Evolutionary conservation across 2,888 invertebrate species (phyloP).

Genomic region (Cabera pusaria): DNA sequence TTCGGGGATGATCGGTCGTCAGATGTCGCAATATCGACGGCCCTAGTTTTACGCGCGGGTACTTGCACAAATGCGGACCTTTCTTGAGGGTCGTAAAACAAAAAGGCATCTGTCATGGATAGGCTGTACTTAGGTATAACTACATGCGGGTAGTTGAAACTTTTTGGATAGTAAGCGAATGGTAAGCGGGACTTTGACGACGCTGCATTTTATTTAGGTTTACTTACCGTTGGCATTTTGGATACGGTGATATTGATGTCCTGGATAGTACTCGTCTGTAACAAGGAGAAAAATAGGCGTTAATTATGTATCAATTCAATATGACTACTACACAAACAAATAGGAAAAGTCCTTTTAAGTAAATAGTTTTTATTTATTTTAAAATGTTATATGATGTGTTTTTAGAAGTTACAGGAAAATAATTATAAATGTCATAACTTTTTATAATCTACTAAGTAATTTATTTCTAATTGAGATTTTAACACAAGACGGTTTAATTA

Average conservation of each 20-base stretch:
- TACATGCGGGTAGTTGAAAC: conserved; percentile 19
- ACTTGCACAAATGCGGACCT: conserved; percentile 54
- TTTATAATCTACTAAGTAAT: too few relatives aligned
- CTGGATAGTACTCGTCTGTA: conserved; percentile 35
- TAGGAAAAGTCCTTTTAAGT: too few relatives aligned
- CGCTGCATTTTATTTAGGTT: conserved; percentile 11
- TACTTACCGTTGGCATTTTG: conserved; percentile 42
- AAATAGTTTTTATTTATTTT: too few relatives aligned
- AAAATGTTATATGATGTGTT: too few relatives aligned
- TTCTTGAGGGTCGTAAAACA: conserved; percentile 63
- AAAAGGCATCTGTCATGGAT: conserved; percentile 59
- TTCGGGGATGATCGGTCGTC: conserved; percentile 63
- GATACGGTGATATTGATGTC: conserved; percentile 23
- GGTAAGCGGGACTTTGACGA: background rate
- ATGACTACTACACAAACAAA: too few relatives aligned
- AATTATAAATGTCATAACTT: too few relatives aligned
- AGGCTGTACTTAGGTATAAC: conserved; percentile 37
- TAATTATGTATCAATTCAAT: too few relatives aligned
- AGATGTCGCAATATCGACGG: conserved; percentile 74
- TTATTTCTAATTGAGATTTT: too few relatives aligned
- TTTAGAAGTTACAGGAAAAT: too few relatives aligned
- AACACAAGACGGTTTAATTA: too few relatives aligned
- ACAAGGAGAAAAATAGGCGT: too few relatives aligned
- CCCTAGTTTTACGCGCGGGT: conserved; percentile 68
- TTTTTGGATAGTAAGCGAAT: conserved; percentile 19